Percentiles rank a stretch among this genome's conserved stretches.
phyloP scores from a whole-genome alignment of 2,113 vertebrate species.

The Boleophthalmus pectinirostris region DNA sequence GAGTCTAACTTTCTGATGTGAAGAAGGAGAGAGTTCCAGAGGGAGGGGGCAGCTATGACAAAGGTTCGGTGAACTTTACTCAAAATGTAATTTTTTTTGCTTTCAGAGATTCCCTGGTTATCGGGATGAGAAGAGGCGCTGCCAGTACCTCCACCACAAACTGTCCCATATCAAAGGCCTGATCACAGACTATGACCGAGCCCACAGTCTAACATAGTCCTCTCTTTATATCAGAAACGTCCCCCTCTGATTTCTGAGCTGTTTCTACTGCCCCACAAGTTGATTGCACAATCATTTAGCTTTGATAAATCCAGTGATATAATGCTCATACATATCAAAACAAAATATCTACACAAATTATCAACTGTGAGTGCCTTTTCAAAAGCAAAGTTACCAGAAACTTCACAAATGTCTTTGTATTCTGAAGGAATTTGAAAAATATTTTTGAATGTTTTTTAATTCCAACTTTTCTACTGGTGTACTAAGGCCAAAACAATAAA shows the following conservation, averaged over 20 bases:
- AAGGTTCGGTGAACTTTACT: not conserved
- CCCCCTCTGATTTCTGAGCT: conserved; percentile 5
- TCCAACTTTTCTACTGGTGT: conserved; percentile 1
- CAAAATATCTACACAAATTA: not conserved
- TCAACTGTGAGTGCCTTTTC: conserved; percentile 65
- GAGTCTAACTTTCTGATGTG: no score
- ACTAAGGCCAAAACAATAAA: conserved; percentile 22
- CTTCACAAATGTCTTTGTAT: conserved; percentile 34
- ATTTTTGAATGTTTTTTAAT: conserved; percentile 1
- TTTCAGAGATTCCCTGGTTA: conserved; percentile 82
- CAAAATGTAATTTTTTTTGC: not conserved
- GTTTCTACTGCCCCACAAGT: not conserved
- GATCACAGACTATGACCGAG: conserved; percentile 83
- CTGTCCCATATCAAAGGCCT: conserved; percentile 86
- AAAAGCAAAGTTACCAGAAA: conserved; percentile 9
- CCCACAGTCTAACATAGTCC: conserved; percentile 69
- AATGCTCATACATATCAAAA: not conserved
- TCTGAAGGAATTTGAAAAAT: no score
- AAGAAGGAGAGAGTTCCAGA: no score
- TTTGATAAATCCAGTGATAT: not conserved
- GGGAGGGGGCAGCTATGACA: no score
- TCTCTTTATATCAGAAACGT: conserved; percentile 66
- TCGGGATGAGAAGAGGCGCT: conserved; percentile 83
- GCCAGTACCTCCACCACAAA: conserved; percentile 86
- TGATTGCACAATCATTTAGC: conserved; percentile 74